Evolutionary conservation across 2,113 vertebrate genomes (phyloP).

Genomic region (Albula goreensis): DNA sequence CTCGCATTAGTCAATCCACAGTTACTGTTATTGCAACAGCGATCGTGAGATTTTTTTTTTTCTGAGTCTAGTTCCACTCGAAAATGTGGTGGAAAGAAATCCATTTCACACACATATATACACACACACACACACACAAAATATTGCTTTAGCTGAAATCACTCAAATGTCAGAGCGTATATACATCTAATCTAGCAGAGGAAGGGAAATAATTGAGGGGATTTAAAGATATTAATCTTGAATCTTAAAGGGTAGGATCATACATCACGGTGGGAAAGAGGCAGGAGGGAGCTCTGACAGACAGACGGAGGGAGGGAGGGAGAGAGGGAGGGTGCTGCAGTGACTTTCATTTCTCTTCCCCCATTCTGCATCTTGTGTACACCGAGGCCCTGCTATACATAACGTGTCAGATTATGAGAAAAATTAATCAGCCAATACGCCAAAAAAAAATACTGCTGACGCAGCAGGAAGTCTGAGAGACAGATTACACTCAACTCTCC

Average conservation of each 20-base stretch:
- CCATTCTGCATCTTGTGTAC: background rate
- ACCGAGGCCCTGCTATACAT: background rate
- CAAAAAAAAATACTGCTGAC: background rate
- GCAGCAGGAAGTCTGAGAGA: background rate
- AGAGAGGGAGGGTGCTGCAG: background rate
- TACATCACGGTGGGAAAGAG: background rate
- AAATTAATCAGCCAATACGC: background rate
- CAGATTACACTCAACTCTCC: background rate
- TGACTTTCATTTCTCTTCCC: background rate
- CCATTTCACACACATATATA: too few relatives aligned
- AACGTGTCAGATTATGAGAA: background rate
- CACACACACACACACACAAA: background rate
- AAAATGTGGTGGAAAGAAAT: background rate
- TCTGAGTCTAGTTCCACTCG: background rate
- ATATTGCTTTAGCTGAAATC: background rate
- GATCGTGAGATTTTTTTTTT: background rate
- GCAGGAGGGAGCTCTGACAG: background rate
- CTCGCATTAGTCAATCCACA: background rate
- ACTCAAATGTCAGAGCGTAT: background rate
- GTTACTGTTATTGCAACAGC: background rate
- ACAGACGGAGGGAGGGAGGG: background rate
- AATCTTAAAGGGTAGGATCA: background rate
- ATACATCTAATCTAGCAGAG: background rate
- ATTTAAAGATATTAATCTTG: slow-evolving; percentile 4
- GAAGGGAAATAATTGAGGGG: background rate